A percentile compares a stretch with the other conserved stretches of the same genome.
Evolutionary conservation across 2,888 invertebrate species (phyloP).

Genomic region (Cantharis nigra): DNA sequence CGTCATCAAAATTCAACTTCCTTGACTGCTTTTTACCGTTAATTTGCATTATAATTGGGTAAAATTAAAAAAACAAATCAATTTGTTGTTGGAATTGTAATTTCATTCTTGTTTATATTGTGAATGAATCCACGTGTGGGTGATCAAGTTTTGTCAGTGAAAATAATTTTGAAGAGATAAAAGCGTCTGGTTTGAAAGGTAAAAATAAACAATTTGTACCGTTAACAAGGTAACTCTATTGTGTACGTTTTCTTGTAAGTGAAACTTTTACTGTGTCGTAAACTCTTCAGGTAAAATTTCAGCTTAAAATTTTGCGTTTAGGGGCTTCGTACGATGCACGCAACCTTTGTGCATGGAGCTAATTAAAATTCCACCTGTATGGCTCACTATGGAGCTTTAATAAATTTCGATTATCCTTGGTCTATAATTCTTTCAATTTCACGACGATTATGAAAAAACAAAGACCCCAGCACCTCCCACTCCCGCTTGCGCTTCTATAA

Average conservation of each 20-base stretch:
- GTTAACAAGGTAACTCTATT: neutral
- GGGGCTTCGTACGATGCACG: neutral
- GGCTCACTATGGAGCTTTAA: neutral
- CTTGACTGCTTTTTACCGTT: neutral
- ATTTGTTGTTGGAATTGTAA: neutral
- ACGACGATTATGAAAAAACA: neutral
- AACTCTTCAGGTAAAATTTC: neutral
- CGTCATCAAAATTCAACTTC: neutral
- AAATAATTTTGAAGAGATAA: neutral
- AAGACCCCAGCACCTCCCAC: neutral
- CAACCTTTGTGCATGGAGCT: neutral
- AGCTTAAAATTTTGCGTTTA: neutral
- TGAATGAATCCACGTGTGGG: neutral
- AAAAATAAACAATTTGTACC: neutral
- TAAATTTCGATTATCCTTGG: neutral
- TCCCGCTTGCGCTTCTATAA: neutral
- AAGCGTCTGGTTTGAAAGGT: neutral
- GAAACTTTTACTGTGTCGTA: neutral
- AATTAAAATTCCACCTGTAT: constrained; percentile 6
- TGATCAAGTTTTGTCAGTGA: neutral
- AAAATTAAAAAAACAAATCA: neutral
- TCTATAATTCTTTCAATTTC: neutral
- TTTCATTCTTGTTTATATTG: neutral
- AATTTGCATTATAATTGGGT: neutral
- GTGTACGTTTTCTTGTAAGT: neutral